Evolutionary conservation across 2,888 invertebrate species (phyloP).

Genomic region (Alloplasta piceator): DNA sequence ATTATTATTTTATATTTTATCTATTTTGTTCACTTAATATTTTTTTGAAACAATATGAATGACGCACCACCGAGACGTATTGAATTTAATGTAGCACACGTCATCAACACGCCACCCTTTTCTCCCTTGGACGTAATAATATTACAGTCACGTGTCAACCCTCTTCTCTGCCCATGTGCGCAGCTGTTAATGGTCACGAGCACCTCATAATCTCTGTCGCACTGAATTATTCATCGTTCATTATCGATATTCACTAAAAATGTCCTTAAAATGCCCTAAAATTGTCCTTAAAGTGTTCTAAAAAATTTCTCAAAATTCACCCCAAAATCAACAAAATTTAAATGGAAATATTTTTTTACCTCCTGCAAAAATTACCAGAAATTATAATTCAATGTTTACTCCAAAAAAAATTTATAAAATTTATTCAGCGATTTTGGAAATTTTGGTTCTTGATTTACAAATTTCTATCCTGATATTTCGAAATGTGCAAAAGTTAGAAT

Average conservation of each 20-base stretch:
- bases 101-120: slow-evolving; percentile 31
- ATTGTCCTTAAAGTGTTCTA: no score
- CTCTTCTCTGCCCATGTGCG: slow-evolving; percentile 17
- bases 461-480: no score
- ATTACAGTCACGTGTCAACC: slow-evolving; percentile 52
- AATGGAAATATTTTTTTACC: no score
- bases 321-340: no score
- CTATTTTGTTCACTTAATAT: background rate
- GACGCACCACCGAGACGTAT: slow-evolving; percentile 54
- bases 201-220: background rate
- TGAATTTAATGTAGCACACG: slow-evolving; percentile 37
- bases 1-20: no score
- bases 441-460: no score
- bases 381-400: no score
- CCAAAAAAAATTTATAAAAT: no score
- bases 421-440: no score
- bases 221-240: slow-evolving; percentile 12
- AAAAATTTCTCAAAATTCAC: no score
- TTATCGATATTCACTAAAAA: slow-evolving; percentile 19
- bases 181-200: slow-evolving; percentile 40
- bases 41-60: slow-evolving; percentile 34
- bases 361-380: background rate
- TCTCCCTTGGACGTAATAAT: background rate
- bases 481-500: no score
- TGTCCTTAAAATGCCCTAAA: background rate